Evolutionary conservation across 2,888 invertebrate species (phyloP).

Genomic region (Sussaba pulchella): DNA sequence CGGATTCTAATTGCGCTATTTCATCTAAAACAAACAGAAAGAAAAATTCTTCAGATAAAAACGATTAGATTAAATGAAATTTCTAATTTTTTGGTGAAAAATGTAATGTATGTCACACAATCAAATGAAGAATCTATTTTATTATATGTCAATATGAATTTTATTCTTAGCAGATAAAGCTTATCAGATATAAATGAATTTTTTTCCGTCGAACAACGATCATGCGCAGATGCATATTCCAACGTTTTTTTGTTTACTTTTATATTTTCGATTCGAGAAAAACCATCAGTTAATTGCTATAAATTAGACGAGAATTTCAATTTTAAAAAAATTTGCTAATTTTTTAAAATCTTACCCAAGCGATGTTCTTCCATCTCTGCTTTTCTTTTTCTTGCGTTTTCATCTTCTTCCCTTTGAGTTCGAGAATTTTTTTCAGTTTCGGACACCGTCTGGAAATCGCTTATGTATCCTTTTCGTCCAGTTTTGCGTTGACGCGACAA

Average conservation of each 20-base stretch:
- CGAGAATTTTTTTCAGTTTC: neutral
- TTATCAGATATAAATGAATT: neutral
- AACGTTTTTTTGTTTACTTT: constrained; percentile 1
- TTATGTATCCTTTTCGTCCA: neutral
- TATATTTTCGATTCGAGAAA: neutral
- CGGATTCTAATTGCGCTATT: neutral
- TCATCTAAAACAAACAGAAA: neutral
- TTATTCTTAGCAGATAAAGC: too few species aligned
- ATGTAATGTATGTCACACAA: too few species aligned
- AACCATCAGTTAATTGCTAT: neutral
- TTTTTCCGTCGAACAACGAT: neutral
- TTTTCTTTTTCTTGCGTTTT: neutral
- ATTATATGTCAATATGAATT: too few species aligned
- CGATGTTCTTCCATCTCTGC: neutral
- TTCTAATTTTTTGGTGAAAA: neutral
- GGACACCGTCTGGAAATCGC: neutral
- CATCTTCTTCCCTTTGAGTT: neutral
- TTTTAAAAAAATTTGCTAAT: neutral
- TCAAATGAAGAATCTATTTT: too few species aligned
- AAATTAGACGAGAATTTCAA: too few species aligned
- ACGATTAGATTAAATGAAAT: neutral
- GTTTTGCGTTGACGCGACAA: neutral
- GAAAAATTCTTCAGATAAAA: neutral
- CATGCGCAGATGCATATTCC: too few species aligned
- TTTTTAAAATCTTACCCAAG: neutral